Evolutionary conservation across 2,113 vertebrate genomes (phyloP).

Genomic region (Prolemur simus): DNA sequence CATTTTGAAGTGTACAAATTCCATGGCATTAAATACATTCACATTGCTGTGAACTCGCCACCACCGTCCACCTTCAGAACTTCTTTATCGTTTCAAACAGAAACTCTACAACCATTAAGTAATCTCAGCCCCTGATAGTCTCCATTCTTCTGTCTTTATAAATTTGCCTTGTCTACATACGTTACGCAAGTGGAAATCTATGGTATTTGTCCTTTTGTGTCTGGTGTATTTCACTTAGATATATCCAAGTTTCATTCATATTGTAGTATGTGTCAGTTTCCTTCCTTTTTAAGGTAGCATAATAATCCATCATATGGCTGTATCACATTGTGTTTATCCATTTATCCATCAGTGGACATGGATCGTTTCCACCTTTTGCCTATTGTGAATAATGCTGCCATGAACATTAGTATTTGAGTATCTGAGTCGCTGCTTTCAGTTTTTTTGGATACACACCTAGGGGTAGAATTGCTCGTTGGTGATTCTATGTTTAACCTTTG

Average conservation of each 20-base stretch:
- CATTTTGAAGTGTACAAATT: background rate
- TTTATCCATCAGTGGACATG: accelerated
- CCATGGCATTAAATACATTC: background rate
- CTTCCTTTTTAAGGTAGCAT: background rate
- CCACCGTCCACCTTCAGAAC: background rate
- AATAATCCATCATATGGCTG: background rate
- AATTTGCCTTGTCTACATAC: background rate
- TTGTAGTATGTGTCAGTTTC: background rate
- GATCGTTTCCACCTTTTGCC: background rate
- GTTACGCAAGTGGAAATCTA: background rate
- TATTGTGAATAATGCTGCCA: background rate
- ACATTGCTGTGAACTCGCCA: background rate
- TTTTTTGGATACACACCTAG: background rate
- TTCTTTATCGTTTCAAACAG: background rate
- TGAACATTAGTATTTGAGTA: background rate
- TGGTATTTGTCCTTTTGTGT: background rate
- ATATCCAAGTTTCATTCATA: background rate
- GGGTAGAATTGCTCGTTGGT: background rate
- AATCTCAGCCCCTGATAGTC: too few relatives aligned
- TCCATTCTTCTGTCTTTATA: background rate
- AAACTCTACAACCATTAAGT: background rate
- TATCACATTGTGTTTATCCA: background rate
- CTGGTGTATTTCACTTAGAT: background rate
- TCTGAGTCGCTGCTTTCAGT: background rate
- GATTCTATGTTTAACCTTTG: background rate